A percentile compares a stretch with the other conserved stretches of the same genome.
These are phyloP conservation scores for Molanna angustata DNA, from an alignment of 2,888 invertebrate species.

Conservation along the genomic window DNA sequence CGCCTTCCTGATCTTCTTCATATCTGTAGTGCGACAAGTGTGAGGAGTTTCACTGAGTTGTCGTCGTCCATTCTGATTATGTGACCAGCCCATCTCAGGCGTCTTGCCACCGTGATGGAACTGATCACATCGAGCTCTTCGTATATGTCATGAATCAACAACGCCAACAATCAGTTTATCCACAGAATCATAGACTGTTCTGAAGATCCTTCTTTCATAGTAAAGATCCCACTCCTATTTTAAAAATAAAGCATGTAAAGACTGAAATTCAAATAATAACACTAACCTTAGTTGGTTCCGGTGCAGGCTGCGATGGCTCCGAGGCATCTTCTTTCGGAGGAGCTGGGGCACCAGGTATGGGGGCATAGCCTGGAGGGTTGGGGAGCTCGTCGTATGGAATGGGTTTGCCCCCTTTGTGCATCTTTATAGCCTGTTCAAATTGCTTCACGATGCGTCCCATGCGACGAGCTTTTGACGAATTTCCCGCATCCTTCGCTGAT, in stretches of 20 bases:
- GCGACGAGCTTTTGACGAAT: slow-evolving; percentile 81
- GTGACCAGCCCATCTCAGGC: too few relatives aligned
- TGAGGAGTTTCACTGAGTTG: too few relatives aligned
- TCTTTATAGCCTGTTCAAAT: slow-evolving; percentile 82
- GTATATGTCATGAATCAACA: too few relatives aligned
- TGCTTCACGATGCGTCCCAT: slow-evolving; percentile 92
- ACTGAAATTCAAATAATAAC: not conserved
- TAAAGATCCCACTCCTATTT: too few relatives aligned
- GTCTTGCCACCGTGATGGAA: too few relatives aligned
- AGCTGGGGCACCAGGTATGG: slow-evolving; percentile 51
- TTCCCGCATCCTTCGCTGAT: slow-evolving; percentile 75
- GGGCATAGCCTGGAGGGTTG: slow-evolving; percentile 77
- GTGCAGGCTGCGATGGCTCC: slow-evolving; percentile 32
- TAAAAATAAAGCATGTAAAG: not conserved
- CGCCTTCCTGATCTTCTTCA: too few relatives aligned
- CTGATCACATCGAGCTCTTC: too few relatives aligned
- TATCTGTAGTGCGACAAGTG: too few relatives aligned
- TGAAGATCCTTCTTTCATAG: too few relatives aligned
- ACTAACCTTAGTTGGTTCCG: not conserved
- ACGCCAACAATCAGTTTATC: too few relatives aligned
- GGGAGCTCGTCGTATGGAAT: slow-evolving; percentile 81
- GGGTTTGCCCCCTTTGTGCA: slow-evolving; percentile 72
- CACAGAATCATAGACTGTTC: not conserved
- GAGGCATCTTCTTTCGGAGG: slow-evolving; percentile 36
- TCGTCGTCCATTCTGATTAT: too few relatives aligned